phyloP scores from a whole-genome alignment of 2,113 vertebrate species.

The Scartelaos histophorus region DNA sequence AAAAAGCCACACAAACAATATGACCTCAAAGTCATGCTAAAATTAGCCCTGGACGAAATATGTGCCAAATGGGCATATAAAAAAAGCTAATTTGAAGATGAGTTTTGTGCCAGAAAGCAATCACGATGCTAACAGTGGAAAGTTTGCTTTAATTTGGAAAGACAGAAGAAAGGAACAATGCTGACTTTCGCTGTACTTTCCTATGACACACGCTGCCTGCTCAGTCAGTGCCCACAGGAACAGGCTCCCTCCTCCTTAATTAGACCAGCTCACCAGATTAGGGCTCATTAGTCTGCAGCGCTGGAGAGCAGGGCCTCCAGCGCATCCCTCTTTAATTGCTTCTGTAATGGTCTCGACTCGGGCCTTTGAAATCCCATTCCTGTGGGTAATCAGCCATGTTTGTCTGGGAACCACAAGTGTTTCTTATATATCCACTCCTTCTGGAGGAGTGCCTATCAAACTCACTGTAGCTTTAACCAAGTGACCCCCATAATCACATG shows the following conservation, averaged over 20 bases:
- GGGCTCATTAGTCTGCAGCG: slow-evolving; percentile 67
- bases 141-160: slow-evolving; percentile 28
- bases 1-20: slow-evolving; percentile 47
- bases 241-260: slow-evolving; percentile 63
- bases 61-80: slow-evolving; percentile 16
- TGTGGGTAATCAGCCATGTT: slow-evolving; percentile 74
- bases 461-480: slow-evolving; percentile 15
- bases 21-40: slow-evolving; percentile 24
- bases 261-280: slow-evolving; percentile 69
- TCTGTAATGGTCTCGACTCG: slow-evolving; percentile 66
- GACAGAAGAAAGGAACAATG: slow-evolving; percentile 27
- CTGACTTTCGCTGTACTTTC: slow-evolving; percentile 15
- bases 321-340: slow-evolving; percentile 68
- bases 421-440: slow-evolving; percentile 20
- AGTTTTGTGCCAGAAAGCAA: slow-evolving; percentile 28
- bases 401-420: slow-evolving; percentile 59
- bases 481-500: slow-evolving; percentile 12
- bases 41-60: slow-evolving; percentile 23
- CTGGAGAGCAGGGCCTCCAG: slow-evolving; percentile 58
- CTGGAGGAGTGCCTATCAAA: slow-evolving; percentile 16
- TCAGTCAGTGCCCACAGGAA: slow-evolving; percentile 47
- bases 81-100: slow-evolving; percentile 21
- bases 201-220: slow-evolving; percentile 31
- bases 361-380: slow-evolving; percentile 73
- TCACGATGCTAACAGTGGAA: slow-evolving; percentile 16